Base-by-base conservation (phyloP, 2,888 invertebrate species). In the Melanchra persicariae region DNA sequence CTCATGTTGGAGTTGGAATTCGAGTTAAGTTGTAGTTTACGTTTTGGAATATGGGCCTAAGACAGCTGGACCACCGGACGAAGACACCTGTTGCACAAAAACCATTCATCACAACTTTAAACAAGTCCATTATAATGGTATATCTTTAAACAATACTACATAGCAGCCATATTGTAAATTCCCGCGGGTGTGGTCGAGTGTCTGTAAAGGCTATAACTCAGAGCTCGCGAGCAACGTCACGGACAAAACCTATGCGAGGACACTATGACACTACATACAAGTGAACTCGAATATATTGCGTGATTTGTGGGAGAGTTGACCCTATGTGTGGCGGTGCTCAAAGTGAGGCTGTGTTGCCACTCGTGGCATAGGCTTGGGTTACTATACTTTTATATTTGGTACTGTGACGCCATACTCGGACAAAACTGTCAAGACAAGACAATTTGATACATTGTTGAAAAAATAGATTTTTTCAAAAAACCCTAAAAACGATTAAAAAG, bases 231-330 rank as follows among this genome's bases (percentile, higher is more conserved):
- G 81, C 52, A 51, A 59, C 65, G 81, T 81, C 81, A 81, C 70
- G 49, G 64, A 51, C 81, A 78, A 78, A 81, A 78, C 70, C 81
- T 81, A 81, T 78, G 58, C 80, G 76, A 61, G 60, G 37, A 77
- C 77, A 73, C 66, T 66, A 49, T 65, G 63, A 47, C 76, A 79
- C 78, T 80, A 64, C 71, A 67, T 52, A 80, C 67, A 76, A 79
- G 79, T 79, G 79, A 80, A 80, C 81, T 79, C 71, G 81, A 79
- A 79, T 61, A 63, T 65, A 71, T 76, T 64, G 54, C 19, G 52
- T 80, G 79, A 79, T 79, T 55, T 63, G 60, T 79, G 71, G 60
- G 19, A 0, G n/a, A 62, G 57, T 68, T 77, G 76, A 78, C 67
- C 70, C 71, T 43, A 24, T 54, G 34, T 59, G n/a, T 62, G 30